Percentiles rank a stretch among this genome's conserved stretches.
These are phyloP conservation scores for Anisognathus igniventris DNA, from an alignment of 2,797 vertebrate species.

Conservation along the genomic window DNA sequence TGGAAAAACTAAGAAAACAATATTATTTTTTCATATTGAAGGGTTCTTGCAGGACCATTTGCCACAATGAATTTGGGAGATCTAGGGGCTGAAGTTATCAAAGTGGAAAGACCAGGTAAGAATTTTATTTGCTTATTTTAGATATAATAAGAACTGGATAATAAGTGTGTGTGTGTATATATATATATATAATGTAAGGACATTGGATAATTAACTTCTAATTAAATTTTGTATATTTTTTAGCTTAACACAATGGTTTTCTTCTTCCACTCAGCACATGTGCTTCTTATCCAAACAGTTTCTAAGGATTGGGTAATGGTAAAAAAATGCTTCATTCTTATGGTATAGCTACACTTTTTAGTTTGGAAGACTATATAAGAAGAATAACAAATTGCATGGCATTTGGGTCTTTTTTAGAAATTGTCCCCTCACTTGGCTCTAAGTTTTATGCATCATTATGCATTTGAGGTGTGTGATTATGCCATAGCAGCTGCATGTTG, in stretches of 20 bases:
- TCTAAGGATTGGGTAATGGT: background rate
- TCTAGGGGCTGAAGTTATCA: constrained; percentile 93
- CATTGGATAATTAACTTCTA: background rate
- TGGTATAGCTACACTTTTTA: background rate
- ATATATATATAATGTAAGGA: background rate
- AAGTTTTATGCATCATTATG: background rate
- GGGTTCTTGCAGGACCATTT: constrained; percentile 92
- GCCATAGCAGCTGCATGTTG: background rate
- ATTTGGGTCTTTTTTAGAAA: background rate
- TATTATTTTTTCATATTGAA: constrained; percentile 54
- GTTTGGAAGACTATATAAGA: background rate
- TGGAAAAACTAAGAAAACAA: background rate
- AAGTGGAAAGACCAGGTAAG: constrained; percentile 92
- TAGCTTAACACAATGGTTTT: background rate
- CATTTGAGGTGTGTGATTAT: background rate
- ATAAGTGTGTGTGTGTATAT: background rate
- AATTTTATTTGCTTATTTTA: background rate
- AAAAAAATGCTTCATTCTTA: background rate
- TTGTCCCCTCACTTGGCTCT: background rate
- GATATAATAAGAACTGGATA: background rate
- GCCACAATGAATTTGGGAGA: constrained; percentile 95
- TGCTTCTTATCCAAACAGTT: background rate
- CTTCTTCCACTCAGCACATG: background rate
- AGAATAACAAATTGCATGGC: background rate
- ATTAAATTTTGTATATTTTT: background rate